Percentiles rank a stretch among this genome's conserved stretches.
Evolutionary conservation across 2,888 invertebrate genomes (phyloP).

Genomic region (Aspidiotus rigidus): DNA sequence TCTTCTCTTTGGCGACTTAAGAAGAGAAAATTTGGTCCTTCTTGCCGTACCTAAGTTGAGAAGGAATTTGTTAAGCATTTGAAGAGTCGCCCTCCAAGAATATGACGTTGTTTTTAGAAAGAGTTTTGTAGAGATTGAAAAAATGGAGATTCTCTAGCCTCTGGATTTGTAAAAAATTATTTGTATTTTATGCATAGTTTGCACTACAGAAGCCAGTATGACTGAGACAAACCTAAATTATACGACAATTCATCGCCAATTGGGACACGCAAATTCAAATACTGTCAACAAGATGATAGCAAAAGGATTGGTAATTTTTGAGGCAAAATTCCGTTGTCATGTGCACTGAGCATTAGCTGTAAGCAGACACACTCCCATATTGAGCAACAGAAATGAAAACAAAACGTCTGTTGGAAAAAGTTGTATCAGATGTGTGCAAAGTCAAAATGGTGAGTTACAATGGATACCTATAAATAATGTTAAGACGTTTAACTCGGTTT

Average conservation of each 20-base stretch:
- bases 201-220: neutral
- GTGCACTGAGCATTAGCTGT: neutral
- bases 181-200: neutral
- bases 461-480: too few species aligned
- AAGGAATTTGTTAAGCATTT: constrained; percentile 1
- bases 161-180: neutral
- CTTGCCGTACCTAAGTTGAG: neutral
- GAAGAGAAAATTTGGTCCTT: neutral
- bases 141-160: neutral
- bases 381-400: too few species aligned
- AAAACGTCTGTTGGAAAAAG: too few species aligned
- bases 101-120: neutral
- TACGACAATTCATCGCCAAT: neutral
- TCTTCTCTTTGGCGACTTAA: neutral
- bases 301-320: neutral
- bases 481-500: too few species aligned
- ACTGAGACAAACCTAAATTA: neutral
- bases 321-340: neutral
- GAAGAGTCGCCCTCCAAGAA: neutral
- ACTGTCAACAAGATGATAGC: neutral
- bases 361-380: neutral
- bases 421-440: too few species aligned
- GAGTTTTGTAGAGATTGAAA: neutral
- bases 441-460: too few species aligned
- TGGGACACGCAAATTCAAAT: neutral